Evolutionary conservation across 2,797 vertebrate genomes (phyloP), one percentile per base, ranked within the genome.

Genomic region (Salarias fasciatus): DNA sequence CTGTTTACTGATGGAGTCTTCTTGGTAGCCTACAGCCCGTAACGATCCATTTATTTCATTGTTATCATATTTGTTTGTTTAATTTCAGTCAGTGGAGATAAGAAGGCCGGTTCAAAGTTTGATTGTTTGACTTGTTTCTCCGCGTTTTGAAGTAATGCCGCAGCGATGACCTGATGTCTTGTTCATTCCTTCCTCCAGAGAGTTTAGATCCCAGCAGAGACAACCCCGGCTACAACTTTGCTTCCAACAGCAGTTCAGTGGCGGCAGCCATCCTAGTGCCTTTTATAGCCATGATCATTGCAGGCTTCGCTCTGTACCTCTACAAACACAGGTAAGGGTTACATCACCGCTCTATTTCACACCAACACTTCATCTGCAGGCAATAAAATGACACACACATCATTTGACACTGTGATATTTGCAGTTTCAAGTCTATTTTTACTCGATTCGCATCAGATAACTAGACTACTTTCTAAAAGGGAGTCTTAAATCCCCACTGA

Each of bases 221-320:
- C 38, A 95, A 93, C 42, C 81, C 94, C 3, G 93, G 95, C 75
- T 96, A 96, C 89, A 97, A 96, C 82, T 96, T 97, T 82, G 94
- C 95, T 69, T 97, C 97, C 59, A 99, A 98, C 91, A 99, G 98
- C 94, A 98, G 97, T 88, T 99, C 98, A 0, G 98, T 99, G 87
- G 98, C 97, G 8, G 97, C 97, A 72, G 97, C 98, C 69, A 99
- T 99, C 79, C 93, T 99, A 85, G 98, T 99, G 95, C 98, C 97
- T 96, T 99, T 99, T 92, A 96, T 99, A 70, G 97, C 97, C 84
- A 96, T 99, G 94, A 99, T 99, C 91, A 98, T 99, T 49, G 97
- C 98, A 75, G 98, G 98, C 92, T 99, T 99, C 5, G 96, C 97
- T 77, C 92, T 99, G 84, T 99, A 99, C 92, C 97, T 99, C 89